These are phyloP conservation scores for Neuroscelio doddi DNA, from an alignment of 2,888 invertebrate species.

Conservation along the genomic window DNA sequence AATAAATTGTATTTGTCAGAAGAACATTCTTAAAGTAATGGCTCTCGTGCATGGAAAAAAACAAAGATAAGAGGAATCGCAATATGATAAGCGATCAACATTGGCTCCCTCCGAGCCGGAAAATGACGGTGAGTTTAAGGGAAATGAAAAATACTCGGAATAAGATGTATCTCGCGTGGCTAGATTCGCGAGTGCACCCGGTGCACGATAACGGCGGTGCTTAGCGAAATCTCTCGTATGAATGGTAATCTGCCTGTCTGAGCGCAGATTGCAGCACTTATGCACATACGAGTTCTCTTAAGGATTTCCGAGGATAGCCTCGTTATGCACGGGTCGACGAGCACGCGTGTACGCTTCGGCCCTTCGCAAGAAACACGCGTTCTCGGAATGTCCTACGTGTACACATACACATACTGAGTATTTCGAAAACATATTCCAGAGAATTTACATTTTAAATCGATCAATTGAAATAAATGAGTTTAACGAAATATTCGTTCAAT, in stretches of 20 bases:
- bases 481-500: too few species aligned
- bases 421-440: conserved; percentile 1
- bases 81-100: too few species aligned
- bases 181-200: background rate
- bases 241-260: conserved; percentile 24
- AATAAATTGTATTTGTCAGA: too few species aligned
- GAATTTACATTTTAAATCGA: too few species aligned
- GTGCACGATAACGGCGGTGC: conserved; percentile 11
- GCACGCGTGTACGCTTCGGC: conserved; percentile 43
- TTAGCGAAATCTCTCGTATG: conserved; percentile 20
- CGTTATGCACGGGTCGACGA: conserved; percentile 55
- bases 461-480: too few species aligned
- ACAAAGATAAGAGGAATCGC: too few species aligned
- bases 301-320: conserved; percentile 55
- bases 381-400: conserved; percentile 43
- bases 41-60: too few species aligned
- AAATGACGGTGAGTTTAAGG: background rate
- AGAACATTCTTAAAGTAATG: too few species aligned
- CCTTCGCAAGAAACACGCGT: conserved; percentile 43
- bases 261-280: conserved; percentile 31
- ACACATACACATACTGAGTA: background rate
- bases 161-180: background rate
- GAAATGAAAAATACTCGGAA: background rate
- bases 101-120: background rate
- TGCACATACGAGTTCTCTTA: conserved; percentile 30